A percentile compares a stretch with the other conserved stretches of the same genome.
These are phyloP conservation scores for Heterochromis multidens DNA, from an alignment of 2,113 vertebrate genomes.

Conservation along the genomic window DNA sequence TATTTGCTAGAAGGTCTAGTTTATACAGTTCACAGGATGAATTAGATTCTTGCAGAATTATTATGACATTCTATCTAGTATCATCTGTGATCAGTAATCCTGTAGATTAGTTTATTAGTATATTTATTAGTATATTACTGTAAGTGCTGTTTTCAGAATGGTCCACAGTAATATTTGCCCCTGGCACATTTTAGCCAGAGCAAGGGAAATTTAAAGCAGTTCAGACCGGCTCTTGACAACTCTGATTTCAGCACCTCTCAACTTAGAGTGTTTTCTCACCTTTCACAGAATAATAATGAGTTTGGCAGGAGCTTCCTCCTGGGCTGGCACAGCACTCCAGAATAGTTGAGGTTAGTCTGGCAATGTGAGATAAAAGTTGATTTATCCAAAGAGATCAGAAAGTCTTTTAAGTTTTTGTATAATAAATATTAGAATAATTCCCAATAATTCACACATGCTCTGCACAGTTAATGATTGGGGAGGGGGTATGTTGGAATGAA, in stretches of 20 bases:
- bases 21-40: neutral
- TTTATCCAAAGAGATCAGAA: neutral
- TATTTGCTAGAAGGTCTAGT: neutral
- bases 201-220: neutral
- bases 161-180: neutral
- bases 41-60: neutral
- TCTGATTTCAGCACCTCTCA: slow-evolving; percentile 20
- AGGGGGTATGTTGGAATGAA: neutral
- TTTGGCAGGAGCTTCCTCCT: slow-evolving; percentile 17
- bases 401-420: neutral
- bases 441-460: neutral
- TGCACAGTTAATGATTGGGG: neutral
- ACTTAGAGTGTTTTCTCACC: slow-evolving; percentile 32
- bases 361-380: neutral
- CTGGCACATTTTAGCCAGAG: neutral
- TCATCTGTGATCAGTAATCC: neutral
- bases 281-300: slow-evolving; percentile 46
- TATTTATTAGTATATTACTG: neutral
- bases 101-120: no score
- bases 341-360: neutral
- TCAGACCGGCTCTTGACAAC: neutral
- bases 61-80: neutral
- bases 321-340: slow-evolving; percentile 6
- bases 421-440: neutral
- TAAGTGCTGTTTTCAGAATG: neutral